Base-by-base conservation (phyloP, 2,888 invertebrate genomes). In the Scaptomyza cyrtandrae region DNA sequence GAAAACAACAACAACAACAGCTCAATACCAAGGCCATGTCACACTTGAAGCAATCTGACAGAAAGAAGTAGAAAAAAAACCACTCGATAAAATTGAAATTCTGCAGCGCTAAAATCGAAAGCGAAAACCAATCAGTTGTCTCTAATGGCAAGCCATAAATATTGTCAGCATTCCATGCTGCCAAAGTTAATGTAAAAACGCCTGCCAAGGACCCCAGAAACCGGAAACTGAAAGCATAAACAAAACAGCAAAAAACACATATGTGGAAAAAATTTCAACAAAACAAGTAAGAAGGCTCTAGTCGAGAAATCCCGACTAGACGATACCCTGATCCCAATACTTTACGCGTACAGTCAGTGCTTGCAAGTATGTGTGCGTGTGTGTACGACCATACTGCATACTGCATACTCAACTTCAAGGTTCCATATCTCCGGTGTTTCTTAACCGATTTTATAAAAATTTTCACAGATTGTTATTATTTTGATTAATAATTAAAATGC, bases 121-220 rank as follows among this genome's bases (percentile, higher is more conserved):
- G 85, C 85, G 75, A 80, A 86, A 87, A 75, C 82, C 90, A 90
- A 89, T 89, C 90, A 90, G 88, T 81, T 90, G 74, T 70, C 86
- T 81, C 90, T 89, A 89, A 90, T 89, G 83, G 90, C 81, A 88
- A 79, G 71, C 86, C 89, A 89, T 89, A 89, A 89, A 89, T 89
- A 85, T 80, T 89, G 74, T 62, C 60, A 75, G 65, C 53, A 59
- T 56, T 60, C 19, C 53, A 33, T 27, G 60, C 61, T 65, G 33
- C 19, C 33, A 50, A 78, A 55, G 43, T 50, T 61, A 55, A 75
- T 70, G 65, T 58, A 71, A 71, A 71, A 73, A 64, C 46, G 67
- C 58, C 61, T 64, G 55, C 66, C 64, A 82, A 78, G 76, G 62
- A 78, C 79, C 71, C 66, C 16, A 35, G 41, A 9, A 41, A 16